Evolutionary conservation across 2,797 vertebrate genomes (phyloP).

Genomic region (Rhincodon typus): DNA sequence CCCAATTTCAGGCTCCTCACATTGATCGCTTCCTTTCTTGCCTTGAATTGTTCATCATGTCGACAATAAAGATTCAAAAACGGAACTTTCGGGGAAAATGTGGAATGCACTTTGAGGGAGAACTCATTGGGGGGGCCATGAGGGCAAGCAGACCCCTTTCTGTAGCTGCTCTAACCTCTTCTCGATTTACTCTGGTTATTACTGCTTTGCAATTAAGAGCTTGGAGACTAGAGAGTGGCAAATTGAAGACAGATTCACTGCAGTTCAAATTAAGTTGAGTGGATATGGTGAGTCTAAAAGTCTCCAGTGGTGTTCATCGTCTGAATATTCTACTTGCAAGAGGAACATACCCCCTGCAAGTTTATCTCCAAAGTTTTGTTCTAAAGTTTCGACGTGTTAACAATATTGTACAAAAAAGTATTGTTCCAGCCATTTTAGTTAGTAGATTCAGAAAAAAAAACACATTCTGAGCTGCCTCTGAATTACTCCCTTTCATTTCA

Average conservation of each 20-base stretch:
- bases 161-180: background rate
- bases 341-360: background rate
- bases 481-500: background rate
- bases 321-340: background rate
- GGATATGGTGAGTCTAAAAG: background rate
- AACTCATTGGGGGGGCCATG: background rate
- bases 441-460: background rate
- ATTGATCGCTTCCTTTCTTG: background rate
- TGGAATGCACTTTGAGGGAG: background rate
- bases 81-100: background rate
- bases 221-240: background rate
- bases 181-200: background rate
- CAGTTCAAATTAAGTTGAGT: background rate
- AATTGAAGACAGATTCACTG: background rate
- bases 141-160: background rate
- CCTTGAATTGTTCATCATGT: background rate
- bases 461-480: background rate
- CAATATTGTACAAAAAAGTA: background rate
- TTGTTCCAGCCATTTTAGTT: background rate
- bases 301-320: too few species aligned
- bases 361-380: too few species aligned
- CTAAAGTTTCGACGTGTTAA: too few species aligned
- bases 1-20: background rate
- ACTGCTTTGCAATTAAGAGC: background rate
- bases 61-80: background rate